phyloP scores from a whole-genome alignment of 2,888 invertebrate species.

The Erebia aethiops region DNA sequence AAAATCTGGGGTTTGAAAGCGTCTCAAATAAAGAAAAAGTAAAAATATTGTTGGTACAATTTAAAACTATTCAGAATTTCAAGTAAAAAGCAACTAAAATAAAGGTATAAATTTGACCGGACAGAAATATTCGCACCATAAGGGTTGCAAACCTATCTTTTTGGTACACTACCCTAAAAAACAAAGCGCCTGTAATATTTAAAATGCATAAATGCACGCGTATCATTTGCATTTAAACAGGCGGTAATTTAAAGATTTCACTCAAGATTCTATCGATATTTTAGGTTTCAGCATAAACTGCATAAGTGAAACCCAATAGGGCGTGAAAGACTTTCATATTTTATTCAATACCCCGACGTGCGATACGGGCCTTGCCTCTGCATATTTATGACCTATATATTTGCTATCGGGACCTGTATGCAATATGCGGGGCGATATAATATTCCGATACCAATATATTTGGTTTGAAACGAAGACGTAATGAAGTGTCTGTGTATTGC shows the following conservation, averaged over 20 bases:
- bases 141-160: too few relatives aligned
- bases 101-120: too few relatives aligned
- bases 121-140: too few relatives aligned
- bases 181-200: too few relatives aligned
- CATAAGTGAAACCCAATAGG: slow-evolving; percentile 39
- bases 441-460: slow-evolving; percentile 2
- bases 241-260: neutral
- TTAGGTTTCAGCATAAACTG: slow-evolving; percentile 7
- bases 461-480: slow-evolving; percentile 1
- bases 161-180: too few relatives aligned
- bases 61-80: too few relatives aligned
- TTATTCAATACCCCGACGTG: slow-evolving; percentile 34
- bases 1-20: too few relatives aligned
- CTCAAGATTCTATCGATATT: neutral
- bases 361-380: slow-evolving; percentile 27
- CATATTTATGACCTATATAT: slow-evolving; percentile 38
- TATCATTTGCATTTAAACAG: neutral
- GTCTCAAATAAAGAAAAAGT: too few relatives aligned
- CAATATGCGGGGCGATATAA: slow-evolving; percentile 15
- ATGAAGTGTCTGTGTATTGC: neutral
- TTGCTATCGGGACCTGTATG: slow-evolving; percentile 25
- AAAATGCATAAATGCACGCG: neutral
- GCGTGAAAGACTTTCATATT: slow-evolving; percentile 40
- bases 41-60: too few relatives aligned
- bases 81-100: too few relatives aligned